A percentile compares a stretch with the other conserved stretches of the same genome.
Conservation (phyloP, 2,113 vertebrate species). For the Fregata magnificens region DNA sequence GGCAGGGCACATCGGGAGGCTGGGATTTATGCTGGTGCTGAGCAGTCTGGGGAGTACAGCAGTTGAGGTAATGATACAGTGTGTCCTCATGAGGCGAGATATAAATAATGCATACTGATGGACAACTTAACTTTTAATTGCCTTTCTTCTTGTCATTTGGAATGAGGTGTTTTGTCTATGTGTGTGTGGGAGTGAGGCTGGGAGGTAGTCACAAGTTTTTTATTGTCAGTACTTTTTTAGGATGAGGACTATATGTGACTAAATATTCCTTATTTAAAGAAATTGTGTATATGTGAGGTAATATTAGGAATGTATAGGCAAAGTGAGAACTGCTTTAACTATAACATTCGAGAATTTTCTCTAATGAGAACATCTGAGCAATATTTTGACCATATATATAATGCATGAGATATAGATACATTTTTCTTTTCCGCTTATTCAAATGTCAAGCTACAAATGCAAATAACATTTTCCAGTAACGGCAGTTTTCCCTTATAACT, state of each 20-base stretch:
- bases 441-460: neutral
- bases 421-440: neutral
- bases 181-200: neutral
- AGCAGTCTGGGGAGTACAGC: neutral
- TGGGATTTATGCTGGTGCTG: neutral
- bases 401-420: neutral
- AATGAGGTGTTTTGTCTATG: neutral
- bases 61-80: too few relatives aligned
- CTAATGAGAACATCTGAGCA: neutral
- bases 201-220: neutral
- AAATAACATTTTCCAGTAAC: neutral
- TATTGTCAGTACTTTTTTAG: neutral
- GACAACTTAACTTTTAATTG: neutral
- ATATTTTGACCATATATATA: neutral
- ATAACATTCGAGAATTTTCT: neutral
- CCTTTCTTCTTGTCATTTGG: neutral
- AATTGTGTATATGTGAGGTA: neutral
- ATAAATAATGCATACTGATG: neutral
- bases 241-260: neutral
- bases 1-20: neutral
- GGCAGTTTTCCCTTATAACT: neutral
- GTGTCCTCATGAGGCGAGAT: rapidly evolving
- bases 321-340: neutral
- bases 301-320: neutral
- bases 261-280: neutral